Evolutionary conservation across 2,888 invertebrate genomes (phyloP).

Genomic region (Drosophila lutescens): DNA sequence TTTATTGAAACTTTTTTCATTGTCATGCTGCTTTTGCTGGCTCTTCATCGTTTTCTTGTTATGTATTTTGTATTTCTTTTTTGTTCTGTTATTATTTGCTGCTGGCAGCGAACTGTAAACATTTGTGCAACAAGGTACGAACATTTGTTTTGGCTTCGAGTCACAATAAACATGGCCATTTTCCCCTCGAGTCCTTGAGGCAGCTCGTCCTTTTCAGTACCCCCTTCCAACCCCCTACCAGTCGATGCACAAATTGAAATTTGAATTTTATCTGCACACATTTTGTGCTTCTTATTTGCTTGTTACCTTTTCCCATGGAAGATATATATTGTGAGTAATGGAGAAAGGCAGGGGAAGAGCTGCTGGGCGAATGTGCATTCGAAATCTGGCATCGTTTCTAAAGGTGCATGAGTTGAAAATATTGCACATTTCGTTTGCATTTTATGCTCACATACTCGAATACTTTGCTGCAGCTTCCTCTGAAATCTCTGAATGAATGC

Average conservation of each 20-base stretch:
- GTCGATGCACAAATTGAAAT: constrained; percentile 69
- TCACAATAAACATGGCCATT: constrained; percentile 60
- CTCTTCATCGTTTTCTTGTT: constrained; percentile 37
- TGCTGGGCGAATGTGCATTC: constrained; percentile 29
- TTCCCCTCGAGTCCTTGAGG: background rate
- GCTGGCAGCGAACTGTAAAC: constrained; percentile 64
- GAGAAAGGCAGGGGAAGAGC: too few relatives aligned
- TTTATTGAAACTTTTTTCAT: constrained; percentile 29
- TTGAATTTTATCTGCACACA: constrained; percentile 71
- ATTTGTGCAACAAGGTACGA: constrained; percentile 72
- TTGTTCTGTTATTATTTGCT: constrained; percentile 28
- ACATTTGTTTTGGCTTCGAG: constrained; percentile 71
- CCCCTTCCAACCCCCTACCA: background rate
- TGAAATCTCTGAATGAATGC: constrained; percentile 58
- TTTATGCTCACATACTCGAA: constrained; percentile 53
- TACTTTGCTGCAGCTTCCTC: constrained; percentile 9
- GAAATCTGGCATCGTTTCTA: constrained; percentile 49
- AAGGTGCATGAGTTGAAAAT: constrained; percentile 55
- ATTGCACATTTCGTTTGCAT: constrained; percentile 64
- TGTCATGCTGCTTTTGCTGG: constrained; percentile 33
- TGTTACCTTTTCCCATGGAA: constrained; percentile 38
- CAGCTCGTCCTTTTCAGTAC: background rate
- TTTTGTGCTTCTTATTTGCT: constrained; percentile 67
- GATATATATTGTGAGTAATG: constrained; percentile 1
- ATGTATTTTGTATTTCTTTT: constrained; percentile 25